phyloP scores from a whole-genome alignment of 92 coral and sea anemone species.

The Paragorgia papillata region DNA sequence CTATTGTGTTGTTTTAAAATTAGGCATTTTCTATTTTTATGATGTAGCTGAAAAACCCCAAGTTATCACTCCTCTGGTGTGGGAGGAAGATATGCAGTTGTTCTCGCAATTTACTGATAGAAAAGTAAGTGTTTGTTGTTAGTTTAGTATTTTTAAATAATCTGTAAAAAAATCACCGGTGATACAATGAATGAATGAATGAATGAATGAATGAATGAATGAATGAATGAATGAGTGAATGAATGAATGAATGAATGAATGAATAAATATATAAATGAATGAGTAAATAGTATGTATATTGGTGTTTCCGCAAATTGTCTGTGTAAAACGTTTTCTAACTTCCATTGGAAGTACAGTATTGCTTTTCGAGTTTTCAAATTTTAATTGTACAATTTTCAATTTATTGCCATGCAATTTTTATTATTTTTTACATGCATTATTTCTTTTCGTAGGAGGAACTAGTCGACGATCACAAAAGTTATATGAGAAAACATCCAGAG shows the following conservation, averaged over 20 bases:
- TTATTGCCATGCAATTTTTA: no score
- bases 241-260: no score
- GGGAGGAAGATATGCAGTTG: slow-evolving; percentile 98
- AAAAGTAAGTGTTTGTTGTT: slow-evolving; percentile 64
- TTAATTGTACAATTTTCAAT: neutral
- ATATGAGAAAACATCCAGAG: slow-evolving; percentile 95
- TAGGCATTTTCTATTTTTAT: neutral
- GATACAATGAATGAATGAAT: no score
- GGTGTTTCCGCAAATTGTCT: no score
- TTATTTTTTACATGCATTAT: no score
- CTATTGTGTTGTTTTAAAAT: neutral
- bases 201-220: no score
- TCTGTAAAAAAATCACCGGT: no score
- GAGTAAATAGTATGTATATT: no score
- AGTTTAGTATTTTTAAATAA: neutral
- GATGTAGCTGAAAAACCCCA: slow-evolving; percentile 32
- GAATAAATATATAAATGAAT: no score
- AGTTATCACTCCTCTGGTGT: slow-evolving; percentile 68
- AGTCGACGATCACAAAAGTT: slow-evolving; percentile 89
- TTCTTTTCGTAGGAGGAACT: slow-evolving; percentile 73
- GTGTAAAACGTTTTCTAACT: no score
- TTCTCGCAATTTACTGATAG: slow-evolving; percentile 94
- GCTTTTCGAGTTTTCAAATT: slow-evolving; percentile 5
- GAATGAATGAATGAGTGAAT: no score
- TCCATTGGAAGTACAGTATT: no score